Conservation (phyloP, 2,888 invertebrate species). For the Dasysyrphus albostriatus region DNA sequence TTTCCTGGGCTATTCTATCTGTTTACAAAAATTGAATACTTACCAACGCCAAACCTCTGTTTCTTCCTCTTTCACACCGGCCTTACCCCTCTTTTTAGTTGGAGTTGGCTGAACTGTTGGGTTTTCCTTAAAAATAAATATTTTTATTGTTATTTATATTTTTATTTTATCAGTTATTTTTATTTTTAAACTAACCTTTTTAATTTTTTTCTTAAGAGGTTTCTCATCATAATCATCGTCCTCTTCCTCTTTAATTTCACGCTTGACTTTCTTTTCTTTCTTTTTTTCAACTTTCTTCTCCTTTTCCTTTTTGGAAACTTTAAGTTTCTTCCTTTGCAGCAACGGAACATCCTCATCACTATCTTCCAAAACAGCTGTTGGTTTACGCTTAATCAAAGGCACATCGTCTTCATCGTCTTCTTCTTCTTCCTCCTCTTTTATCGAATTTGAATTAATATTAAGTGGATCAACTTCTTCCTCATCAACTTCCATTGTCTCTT, state of each 20-base stretch:
- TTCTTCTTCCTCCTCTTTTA: conserved; percentile 83
- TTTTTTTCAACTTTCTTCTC: conserved; percentile 81
- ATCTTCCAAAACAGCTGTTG: conserved; percentile 81
- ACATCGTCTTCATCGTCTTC: conserved; percentile 84
- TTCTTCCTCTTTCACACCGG: conserved; percentile 88
- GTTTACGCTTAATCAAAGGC: conserved; percentile 84
- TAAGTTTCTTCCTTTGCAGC: conserved; percentile 88
- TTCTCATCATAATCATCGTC: conserved; percentile 86
- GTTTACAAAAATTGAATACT: conserved; percentile 78
- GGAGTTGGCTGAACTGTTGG: conserved; percentile 82
- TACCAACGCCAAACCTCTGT: conserved; percentile 97
- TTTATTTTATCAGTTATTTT: neutral
- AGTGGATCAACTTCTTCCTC: conserved; percentile 91
- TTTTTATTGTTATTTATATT: too few species aligned
- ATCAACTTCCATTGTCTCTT: conserved; percentile 79
- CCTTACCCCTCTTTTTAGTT: conserved; percentile 89
- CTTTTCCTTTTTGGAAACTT: conserved; percentile 84
- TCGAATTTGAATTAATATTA: conserved; percentile 84
- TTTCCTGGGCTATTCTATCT: too few species aligned
- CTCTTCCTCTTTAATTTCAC: conserved; percentile 85
- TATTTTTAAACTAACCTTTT: conserved; percentile 78
- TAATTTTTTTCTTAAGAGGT: conserved; percentile 85
- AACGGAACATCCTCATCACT: conserved; percentile 89
- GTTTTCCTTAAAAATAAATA: conserved; percentile 60
- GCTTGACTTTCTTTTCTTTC: conserved; percentile 84